These are phyloP conservation scores for Coendou prehensilis DNA, from an alignment of 2,797 vertebrate species.

Conservation along the genomic window DNA sequence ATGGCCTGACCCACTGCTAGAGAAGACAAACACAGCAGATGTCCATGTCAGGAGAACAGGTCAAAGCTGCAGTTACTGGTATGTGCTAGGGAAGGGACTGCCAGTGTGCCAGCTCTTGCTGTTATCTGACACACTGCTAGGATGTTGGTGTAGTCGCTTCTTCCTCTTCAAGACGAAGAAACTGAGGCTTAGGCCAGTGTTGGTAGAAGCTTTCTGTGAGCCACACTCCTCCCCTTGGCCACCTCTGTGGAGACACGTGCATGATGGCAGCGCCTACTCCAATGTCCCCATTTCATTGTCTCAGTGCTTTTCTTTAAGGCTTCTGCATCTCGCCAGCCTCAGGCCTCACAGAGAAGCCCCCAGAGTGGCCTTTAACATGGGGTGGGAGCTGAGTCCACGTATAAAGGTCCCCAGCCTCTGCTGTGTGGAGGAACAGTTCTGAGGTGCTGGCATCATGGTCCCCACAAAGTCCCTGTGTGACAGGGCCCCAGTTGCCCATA, in stretches of 20 bases:
- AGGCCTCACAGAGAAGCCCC: background rate
- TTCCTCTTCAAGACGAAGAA: background rate
- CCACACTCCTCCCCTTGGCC: background rate
- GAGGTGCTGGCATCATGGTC: background rate
- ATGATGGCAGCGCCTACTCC: fast-evolving
- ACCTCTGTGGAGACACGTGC: background rate
- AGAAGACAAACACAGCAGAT: fast-evolving
- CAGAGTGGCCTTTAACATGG: background rate
- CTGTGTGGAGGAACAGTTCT: background rate
- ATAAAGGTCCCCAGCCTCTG: background rate
- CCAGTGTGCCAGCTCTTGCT: background rate
- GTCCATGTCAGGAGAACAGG: fast-evolving
- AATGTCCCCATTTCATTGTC: background rate
- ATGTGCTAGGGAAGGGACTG: background rate
- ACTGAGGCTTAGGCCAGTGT: background rate
- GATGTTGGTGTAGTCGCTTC: background rate
- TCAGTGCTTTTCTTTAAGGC: background rate
- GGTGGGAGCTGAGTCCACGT: background rate
- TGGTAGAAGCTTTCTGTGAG: background rate
- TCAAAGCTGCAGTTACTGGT: background rate
- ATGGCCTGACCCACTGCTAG: background rate
- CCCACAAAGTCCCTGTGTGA: background rate
- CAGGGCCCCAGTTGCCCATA: background rate
- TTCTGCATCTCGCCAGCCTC: no score
- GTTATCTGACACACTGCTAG: background rate